Base-by-base conservation (phyloP, 2,797 vertebrate species). In the Corythornis leucogaster region DNA sequence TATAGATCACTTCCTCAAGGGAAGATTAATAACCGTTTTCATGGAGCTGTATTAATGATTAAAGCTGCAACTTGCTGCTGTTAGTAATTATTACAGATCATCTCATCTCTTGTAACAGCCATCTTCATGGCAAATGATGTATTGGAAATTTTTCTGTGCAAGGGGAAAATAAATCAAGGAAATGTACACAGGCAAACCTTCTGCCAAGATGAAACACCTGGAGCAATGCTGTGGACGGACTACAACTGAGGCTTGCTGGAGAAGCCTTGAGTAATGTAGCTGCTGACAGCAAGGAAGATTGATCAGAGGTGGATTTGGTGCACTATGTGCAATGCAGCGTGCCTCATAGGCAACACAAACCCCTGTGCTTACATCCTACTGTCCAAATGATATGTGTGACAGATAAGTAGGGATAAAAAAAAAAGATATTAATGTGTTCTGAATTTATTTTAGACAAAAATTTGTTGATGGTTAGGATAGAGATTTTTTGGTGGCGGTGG, bases 101-200 rank as follows among this genome's bases (percentile, higher is more conserved):
- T 97, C 97, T 98, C 97, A 98, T 96, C 71, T 80, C 71, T 85
- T 85, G 26, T 79, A 89, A 89, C 67, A 92, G 63, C 46, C 54
- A 76, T 78, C 83, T 69, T 92, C 71, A 84, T 83, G 71, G 74
- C 61, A 97, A 95, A 97, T 97, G 97, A 98, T 97, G 90, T 98
- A 98, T 95, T 91, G 94, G 51, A 85, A 74, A 96, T 96, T 96
- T 92, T 96, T 96, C 95, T 95, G 96, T 87, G 86, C 87, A 95
- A 96, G 94, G 92, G 80, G 82, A 96, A 92, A 81, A 94, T 95
- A 95, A 94, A 90, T 90, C 78, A 92, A 81, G 61, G 59, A 79
- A 90, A 77, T 4, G 13, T 45, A 76, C 31, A 82, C 31, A 63
- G 55, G 43, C n/a, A 74, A 91, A 74, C 6, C 8, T 53, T 75